phyloP scores from a whole-genome alignment of 1,140 invertebrate species.

The Trichonephila clavipes region DNA sequence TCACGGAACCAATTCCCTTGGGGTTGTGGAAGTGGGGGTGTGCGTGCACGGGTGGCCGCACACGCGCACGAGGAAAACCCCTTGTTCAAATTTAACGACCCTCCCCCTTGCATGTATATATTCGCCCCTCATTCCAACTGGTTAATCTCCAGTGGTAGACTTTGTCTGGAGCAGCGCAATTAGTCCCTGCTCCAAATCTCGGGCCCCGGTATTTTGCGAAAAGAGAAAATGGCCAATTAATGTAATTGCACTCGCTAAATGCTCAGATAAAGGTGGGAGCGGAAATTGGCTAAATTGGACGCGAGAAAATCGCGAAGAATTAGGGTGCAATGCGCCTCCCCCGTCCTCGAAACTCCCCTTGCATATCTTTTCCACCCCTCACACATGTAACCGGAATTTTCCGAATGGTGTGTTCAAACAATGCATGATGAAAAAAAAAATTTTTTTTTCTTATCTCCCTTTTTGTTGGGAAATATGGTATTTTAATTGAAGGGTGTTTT shows the following conservation, averaged over 20 bases:
- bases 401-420: too few relatives aligned
- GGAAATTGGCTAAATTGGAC: constrained; percentile 70
- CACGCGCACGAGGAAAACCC: background rate
- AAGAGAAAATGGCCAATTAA: constrained; percentile 72
- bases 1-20: constrained; percentile 30
- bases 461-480: too few relatives aligned
- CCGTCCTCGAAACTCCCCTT: background rate
- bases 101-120: background rate
- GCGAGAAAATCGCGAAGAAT: constrained; percentile 57
- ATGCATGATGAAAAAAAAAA: too few relatives aligned
- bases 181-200: constrained; percentile 21
- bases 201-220: background rate
- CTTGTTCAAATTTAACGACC: background rate
- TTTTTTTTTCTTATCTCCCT: too few relatives aligned
- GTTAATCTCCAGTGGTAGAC: constrained; percentile 30
- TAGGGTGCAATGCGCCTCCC: background rate
- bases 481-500: too few relatives aligned
- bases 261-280: constrained; percentile 42
- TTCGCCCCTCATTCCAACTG: background rate
- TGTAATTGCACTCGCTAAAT: constrained; percentile 64
- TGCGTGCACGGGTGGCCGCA: background rate
- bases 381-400: too few relatives aligned
- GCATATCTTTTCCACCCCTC: too few relatives aligned
- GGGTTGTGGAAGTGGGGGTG: too few relatives aligned
- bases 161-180: constrained; percentile 47